phyloP scores from a whole-genome alignment of 2,797 vertebrate genomes.

The Luscinia luscinia region DNA sequence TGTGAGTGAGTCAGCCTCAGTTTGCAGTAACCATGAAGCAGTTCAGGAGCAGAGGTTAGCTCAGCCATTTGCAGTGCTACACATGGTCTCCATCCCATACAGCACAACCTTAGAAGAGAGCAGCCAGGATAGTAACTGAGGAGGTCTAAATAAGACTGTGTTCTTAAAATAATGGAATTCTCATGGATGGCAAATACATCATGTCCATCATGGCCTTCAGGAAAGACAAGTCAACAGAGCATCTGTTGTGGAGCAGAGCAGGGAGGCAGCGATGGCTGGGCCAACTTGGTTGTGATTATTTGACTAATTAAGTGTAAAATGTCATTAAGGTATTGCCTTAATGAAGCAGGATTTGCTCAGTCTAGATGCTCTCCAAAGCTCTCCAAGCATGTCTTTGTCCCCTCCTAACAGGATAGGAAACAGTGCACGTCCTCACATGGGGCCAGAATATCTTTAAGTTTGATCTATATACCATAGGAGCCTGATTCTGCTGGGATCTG shows the following conservation, averaged over 20 bases:
- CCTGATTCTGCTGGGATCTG: not conserved
- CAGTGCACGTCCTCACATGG: not conserved
- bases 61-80: not conserved
- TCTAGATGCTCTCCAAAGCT: not conserved
- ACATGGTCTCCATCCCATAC: fast-evolving
- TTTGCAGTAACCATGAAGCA: not conserved
- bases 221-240: not conserved
- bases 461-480: not conserved
- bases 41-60: not conserved
- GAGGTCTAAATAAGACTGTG: not conserved
- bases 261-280: not conserved
- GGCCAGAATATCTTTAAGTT: not conserved
- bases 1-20: not conserved
- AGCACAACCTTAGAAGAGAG: not conserved
- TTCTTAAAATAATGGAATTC: not conserved
- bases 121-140: not conserved
- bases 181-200: not conserved
- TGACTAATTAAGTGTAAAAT: not conserved
- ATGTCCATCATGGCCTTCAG: not conserved
- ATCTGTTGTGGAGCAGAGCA: not conserved
- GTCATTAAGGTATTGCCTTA: not conserved
- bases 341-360: not conserved
- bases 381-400: not conserved
- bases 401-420: not conserved
- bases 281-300: not conserved